A percentile compares a stretch with the other conserved stretches of the same genome.
phyloP scores from a whole-genome alignment of 2,113 vertebrate genomes.

The Oophaga pumilio region DNA sequence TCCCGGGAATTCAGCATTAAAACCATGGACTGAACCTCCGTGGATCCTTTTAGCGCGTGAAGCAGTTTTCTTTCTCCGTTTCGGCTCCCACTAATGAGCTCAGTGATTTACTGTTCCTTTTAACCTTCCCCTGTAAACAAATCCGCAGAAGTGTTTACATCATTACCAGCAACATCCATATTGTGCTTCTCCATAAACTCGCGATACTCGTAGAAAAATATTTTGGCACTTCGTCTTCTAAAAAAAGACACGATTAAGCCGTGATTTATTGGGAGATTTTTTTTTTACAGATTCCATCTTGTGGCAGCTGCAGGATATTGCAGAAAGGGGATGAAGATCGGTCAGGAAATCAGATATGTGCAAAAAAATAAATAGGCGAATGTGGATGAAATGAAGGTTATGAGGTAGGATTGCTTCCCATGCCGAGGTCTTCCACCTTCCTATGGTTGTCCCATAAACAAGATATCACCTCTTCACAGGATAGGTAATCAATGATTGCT shows the following conservation, averaged over 20 bases:
- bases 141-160: neutral
- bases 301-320: constrained; percentile 7
- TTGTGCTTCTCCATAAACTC: constrained; percentile 16
- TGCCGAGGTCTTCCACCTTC: neutral
- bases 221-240: neutral
- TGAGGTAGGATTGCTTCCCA: neutral
- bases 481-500: no score
- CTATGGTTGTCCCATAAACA: neutral
- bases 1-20: neutral
- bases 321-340: neutral
- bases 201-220: neutral
- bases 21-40: neutral
- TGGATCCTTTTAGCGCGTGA: neutral
- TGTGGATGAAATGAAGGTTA: neutral
- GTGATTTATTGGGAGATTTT: constrained; percentile 16
- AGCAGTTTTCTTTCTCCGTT: neutral
- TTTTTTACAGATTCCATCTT: constrained; percentile 14
- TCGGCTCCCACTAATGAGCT: neutral
- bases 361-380: neutral
- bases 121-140: constrained; percentile 4
- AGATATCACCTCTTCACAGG: no score
- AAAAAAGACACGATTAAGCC: constrained; percentile 8
- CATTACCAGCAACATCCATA: neutral
- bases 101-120: neutral
- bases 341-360: neutral